Base-by-base conservation (phyloP, 2,888 invertebrate species). In the Vesta saturnalis region DNA sequence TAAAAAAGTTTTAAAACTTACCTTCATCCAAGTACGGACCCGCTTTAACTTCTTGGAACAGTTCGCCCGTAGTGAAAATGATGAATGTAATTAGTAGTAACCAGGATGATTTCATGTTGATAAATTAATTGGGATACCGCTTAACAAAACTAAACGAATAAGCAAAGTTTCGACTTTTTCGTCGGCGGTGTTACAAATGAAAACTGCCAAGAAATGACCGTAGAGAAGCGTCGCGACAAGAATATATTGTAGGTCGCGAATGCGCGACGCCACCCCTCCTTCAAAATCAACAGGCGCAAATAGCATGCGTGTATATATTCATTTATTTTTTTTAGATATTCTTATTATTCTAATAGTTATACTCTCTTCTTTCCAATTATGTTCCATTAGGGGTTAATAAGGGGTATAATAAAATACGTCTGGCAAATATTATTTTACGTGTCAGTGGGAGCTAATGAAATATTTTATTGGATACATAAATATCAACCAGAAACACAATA, bases 21-120 rank as follows among this genome's bases (percentile, higher is more conserved):
- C 83, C 83, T 55, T 83, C 83, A 49, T 83, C 83, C 35, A 81
- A 65, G 71, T 82, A 83, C 6, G 82, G 81, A 68, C 79, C 81
- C 43, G 81, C 82, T 2, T 63, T 18, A n/a, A 77, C 76, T 22
- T 76, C 72, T 55, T 80, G 81, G 43, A 80, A 72, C 43, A 81
- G 68, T 61, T 80, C 78, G 49, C 80, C 78, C 64, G 79, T 77
- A 47, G 80, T 77, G 64, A 83, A 76, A 72, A 83, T 76, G 71
- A 80, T 73, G 76, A 82, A 80, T 68, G 80, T 77, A 61, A 80
- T 77, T 73, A 83, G 69, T 64, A 83, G 74, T 66, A 83, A 75
- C 82, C 82, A 82, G 73, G 80, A 77, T 73, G 80, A 80, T 78
- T 80, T 82, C 83, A 83, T 83, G 71, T 74, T 80, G 74, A 12